Conservation (phyloP, 2,113 vertebrate species). For the Burhinus oedicnemus region DNA sequence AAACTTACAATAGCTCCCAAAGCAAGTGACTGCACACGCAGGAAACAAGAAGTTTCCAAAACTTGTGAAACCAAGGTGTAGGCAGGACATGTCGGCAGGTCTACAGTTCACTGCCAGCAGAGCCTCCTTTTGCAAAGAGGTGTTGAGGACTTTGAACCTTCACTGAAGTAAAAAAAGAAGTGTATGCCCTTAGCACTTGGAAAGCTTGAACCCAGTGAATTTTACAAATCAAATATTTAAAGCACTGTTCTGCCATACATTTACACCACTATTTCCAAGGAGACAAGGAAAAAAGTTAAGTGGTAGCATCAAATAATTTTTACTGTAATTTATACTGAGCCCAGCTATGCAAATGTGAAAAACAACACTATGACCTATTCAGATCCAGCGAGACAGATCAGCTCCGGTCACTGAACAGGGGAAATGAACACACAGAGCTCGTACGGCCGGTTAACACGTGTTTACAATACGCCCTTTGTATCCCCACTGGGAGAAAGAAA, state of each 20-base stretch:
- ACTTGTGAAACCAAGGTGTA: neutral
- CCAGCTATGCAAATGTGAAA: neutral
- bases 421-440: neutral
- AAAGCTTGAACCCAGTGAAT: neutral
- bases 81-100: neutral
- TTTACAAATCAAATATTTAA: neutral
- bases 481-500: neutral
- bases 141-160: neutral
- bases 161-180: neutral
- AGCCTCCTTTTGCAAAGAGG: neutral
- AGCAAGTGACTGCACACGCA: neutral
- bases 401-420: neutral
- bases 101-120: neutral
- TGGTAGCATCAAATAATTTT: neutral
- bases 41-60: neutral
- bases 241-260: neutral
- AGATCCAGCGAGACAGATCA: neutral
- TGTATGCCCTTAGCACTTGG: neutral
- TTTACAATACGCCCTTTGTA: constrained; percentile 27
- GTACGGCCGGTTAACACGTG: neutral
- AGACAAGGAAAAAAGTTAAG: neutral
- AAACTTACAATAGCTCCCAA: constrained; percentile 3
- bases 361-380: neutral
- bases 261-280: neutral
- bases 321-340: neutral